Conservation (phyloP, 37 sponge, comb jelly and placozoan species). For the Amphimedon queenslandica region DNA sequence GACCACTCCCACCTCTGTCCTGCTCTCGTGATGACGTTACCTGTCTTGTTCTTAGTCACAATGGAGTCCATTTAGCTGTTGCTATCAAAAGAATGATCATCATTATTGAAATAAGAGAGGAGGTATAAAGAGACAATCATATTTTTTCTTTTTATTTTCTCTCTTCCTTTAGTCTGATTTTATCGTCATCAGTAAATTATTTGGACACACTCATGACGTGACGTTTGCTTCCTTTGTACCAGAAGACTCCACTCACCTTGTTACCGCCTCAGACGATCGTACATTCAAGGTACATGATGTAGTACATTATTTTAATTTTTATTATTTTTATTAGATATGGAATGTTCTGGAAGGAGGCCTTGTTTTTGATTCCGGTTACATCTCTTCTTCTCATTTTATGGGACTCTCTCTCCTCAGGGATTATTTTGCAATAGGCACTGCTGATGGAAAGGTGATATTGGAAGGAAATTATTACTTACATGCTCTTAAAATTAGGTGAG, state of each 20-base stretch:
- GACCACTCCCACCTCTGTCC: too few relatives aligned
- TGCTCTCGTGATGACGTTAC: too few relatives aligned
- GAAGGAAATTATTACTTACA: neutral
- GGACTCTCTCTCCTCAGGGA: neutral
- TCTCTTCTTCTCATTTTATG: neutral
- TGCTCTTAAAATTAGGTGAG: neutral
- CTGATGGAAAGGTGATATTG: constrained; percentile 60
- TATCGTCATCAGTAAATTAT: too few relatives aligned
- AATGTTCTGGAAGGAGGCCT: constrained; percentile 36
- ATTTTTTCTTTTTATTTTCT: too few relatives aligned
- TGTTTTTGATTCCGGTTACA: neutral
- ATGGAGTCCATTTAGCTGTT: too few relatives aligned
- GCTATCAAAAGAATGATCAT: too few relatives aligned
- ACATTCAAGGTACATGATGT: constrained; percentile 71
- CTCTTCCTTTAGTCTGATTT: too few relatives aligned
- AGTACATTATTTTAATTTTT: neutral
- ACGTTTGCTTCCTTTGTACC: constrained; percentile 37
- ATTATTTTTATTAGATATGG: constrained; percentile 52
- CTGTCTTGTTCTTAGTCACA: too few relatives aligned
- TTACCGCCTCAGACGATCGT: constrained; percentile 73
- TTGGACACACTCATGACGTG: constrained; percentile 30
- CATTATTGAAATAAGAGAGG: too few relatives aligned
- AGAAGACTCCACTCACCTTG: constrained; percentile 6
- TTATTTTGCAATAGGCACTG: constrained; percentile 33
- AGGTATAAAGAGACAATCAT: too few relatives aligned